These are phyloP conservation scores for Diarsia rubi DNA, from an alignment of 2,888 invertebrate species.

Conservation along the genomic window DNA sequence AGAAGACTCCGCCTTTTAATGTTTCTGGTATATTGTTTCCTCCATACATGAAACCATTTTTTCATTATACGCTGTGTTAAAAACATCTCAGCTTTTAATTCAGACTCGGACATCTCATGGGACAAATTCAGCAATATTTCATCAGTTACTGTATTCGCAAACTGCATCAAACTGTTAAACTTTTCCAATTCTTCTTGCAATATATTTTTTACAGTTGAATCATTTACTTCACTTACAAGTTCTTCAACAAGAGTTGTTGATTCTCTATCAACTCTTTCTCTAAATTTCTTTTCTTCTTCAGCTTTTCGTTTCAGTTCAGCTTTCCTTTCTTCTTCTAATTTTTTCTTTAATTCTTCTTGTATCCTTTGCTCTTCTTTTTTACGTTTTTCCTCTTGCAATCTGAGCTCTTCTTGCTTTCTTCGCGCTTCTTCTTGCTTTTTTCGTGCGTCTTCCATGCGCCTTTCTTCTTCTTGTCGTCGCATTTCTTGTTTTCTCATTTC, in stretches of 20 bases:
- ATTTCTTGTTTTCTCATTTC: conserved; percentile 68
- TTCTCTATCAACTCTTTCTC: conserved; percentile 82
- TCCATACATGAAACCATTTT: conserved; percentile 86
- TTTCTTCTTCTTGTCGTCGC: conserved; percentile 67
- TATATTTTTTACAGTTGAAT: conserved; percentile 74
- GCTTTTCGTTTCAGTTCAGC: conserved; percentile 80
- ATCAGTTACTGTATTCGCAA: conserved; percentile 75
- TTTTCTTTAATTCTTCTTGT: conserved; percentile 79
- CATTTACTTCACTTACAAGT: conserved; percentile 78
- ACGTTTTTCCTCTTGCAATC: conserved; percentile 74
- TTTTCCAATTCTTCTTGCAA: conserved; percentile 80
- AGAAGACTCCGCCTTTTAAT: conserved; percentile 81
- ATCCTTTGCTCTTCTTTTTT: conserved; percentile 78
- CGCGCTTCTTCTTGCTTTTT: conserved; percentile 65
- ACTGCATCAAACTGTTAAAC: conserved; percentile 74
- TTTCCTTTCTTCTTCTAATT: conserved; percentile 80
- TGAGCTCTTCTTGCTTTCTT: conserved; percentile 68
- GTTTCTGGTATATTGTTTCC: conserved; percentile 79
- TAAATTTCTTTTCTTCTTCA: conserved; percentile 79
- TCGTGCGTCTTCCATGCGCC: conserved; percentile 64
- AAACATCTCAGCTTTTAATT: conserved; percentile 83
- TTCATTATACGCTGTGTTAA: conserved; percentile 79
- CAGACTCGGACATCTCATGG: conserved; percentile 79
- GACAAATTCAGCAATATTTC: conserved; percentile 79
- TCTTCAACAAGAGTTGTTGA: conserved; percentile 79